These are phyloP conservation scores for Metalampra italica DNA, from an alignment of 2,888 invertebrate genomes.

Conservation along the genomic window DNA sequence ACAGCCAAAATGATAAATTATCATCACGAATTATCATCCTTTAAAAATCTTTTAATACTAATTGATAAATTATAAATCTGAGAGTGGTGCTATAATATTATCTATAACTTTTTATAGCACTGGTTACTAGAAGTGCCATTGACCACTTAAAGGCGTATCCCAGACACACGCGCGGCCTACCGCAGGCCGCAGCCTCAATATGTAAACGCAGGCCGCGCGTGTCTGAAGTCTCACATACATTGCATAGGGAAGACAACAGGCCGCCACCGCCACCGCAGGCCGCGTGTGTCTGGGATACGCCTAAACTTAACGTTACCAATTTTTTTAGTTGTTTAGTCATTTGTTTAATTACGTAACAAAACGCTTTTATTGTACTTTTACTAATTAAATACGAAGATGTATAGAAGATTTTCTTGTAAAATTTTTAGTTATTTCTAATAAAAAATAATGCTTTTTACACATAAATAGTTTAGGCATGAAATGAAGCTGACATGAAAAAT, in stretches of 20 bases:
- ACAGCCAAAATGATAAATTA: too few relatives aligned
- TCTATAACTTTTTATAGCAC: neutral
- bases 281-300: too few relatives aligned
- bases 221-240: too few relatives aligned
- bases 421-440: neutral
- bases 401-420: neutral
- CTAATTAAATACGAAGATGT: neutral
- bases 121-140: slow-evolving; percentile 15
- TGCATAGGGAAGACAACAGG: too few relatives aligned
- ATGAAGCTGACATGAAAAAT: too few relatives aligned
- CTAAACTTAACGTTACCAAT: slow-evolving; percentile 17
- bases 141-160: too few relatives aligned
- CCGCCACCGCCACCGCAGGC: too few relatives aligned
- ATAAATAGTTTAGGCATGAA: neutral
- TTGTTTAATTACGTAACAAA: slow-evolving; percentile 3
- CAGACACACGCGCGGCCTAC: too few relatives aligned
- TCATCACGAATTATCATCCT: neutral
- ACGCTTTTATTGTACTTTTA: neutral
- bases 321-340: slow-evolving; percentile 6
- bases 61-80: neutral
- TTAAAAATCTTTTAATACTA: neutral
- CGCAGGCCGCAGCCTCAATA: too few relatives aligned
- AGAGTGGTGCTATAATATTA: neutral
- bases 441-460: neutral
- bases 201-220: too few relatives aligned